These are phyloP conservation scores for Drosophila baimaii DNA, from an alignment of 1,140 invertebrate species.

Conservation along the genomic window DNA sequence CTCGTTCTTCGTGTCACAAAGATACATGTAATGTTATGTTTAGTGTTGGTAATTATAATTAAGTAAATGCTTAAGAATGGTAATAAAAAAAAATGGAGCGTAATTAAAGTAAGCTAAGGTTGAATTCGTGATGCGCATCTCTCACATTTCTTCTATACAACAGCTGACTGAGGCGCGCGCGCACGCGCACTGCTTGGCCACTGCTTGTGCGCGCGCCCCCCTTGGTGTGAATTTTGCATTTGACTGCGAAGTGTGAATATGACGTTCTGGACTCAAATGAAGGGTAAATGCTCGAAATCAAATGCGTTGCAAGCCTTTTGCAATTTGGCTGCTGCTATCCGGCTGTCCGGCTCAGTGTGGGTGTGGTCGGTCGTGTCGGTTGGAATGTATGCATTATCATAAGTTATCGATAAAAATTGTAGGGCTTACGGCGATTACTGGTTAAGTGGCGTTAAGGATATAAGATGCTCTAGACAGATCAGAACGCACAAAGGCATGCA, in stretches of 20 bases:
- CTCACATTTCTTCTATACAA: conserved; percentile 48
- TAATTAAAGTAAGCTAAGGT: conserved; percentile 39
- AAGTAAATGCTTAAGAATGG: conserved; percentile 72
- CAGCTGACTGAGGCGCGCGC: conserved; percentile 23
- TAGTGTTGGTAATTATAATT: conserved; percentile 65
- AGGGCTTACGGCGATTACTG: conserved; percentile 14
- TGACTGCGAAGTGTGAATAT: conserved; percentile 19
- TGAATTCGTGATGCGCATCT: conserved; percentile 35
- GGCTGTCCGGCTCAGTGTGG: conserved; percentile 15
- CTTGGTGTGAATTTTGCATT: conserved; percentile 27
- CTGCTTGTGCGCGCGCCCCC: conserved; percentile 9
- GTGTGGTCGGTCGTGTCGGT: conserved; percentile 14
- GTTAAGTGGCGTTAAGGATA: conserved; percentile 18
- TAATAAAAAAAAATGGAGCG: conserved; percentile 54
- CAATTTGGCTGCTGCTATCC: conserved; percentile 1
- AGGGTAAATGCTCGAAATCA: conserved; percentile 32
- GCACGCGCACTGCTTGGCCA: conserved; percentile 15
- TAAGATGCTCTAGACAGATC: conserved; percentile 37
- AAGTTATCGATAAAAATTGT: conserved; percentile 16
- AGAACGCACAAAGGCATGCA: conserved; percentile 64
- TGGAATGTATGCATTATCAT: conserved; percentile 50
- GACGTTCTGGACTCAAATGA: conserved; percentile 10
- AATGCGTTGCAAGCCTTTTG: conserved; percentile 42
- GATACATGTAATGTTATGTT: conserved; percentile 27
- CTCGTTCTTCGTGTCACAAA: conserved; percentile 30